Evolutionary conservation across 2,797 vertebrate species (phyloP).

Genomic region (Fratercula arctica): DNA sequence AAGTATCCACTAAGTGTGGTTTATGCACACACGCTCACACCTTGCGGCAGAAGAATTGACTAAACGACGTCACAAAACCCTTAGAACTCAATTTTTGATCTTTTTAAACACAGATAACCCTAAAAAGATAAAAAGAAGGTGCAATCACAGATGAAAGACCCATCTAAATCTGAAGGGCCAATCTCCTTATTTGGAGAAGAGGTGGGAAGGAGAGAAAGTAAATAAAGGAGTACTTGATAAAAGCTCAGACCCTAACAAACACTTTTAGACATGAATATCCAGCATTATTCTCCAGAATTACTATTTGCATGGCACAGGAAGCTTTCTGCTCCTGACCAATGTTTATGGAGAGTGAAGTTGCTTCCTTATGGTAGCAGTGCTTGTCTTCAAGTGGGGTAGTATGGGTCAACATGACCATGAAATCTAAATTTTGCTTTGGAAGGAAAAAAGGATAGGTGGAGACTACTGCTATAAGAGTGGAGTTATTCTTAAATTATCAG

Average conservation of each 20-base stretch:
- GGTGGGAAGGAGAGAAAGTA: not conserved
- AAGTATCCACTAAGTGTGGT: not conserved
- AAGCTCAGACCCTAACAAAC: not conserved
- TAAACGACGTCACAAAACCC: not conserved
- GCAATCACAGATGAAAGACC: not conserved
- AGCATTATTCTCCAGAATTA: not conserved
- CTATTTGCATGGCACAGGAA: not conserved
- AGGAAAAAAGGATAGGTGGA: not conserved
- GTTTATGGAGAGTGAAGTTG: not conserved
- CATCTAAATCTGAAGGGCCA: not conserved
- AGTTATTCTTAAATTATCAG: not conserved
- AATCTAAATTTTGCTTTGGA: not conserved
- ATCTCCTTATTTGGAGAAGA: not conserved
- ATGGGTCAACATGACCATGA: not conserved
- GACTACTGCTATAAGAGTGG: not conserved
- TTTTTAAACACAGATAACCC: not conserved
- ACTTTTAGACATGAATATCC: not conserved
- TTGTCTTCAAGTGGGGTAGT: not conserved
- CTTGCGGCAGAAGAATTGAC: not conserved
- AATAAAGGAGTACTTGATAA: not conserved
- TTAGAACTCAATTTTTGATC: not conserved
- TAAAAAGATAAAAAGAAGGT: not conserved
- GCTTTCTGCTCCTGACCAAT: not conserved
- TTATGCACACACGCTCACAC: not conserved
- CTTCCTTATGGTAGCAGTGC: not conserved